Percentiles rank a stretch among this genome's conserved stretches.
These are phyloP conservation scores for Hoplostethus atlanticus DNA, from an alignment of 2,797 vertebrate genomes.

Conservation along the genomic window DNA sequence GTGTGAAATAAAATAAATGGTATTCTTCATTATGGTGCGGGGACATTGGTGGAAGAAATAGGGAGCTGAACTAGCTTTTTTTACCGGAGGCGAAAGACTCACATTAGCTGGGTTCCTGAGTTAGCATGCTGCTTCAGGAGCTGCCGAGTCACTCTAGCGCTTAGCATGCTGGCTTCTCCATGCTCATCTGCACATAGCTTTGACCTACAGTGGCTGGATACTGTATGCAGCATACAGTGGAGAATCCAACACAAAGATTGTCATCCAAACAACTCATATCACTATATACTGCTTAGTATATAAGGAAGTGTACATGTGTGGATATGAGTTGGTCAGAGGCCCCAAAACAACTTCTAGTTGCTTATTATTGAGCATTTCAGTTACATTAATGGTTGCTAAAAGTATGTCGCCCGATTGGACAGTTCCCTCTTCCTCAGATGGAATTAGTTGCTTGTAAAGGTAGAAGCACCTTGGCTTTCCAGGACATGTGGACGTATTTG, in stretches of 20 bases:
- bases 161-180: conserved; percentile 84
- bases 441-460: conserved; percentile 31
- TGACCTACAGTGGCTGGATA: conserved; percentile 73
- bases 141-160: conserved; percentile 71
- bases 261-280: conserved; percentile 77
- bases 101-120: conserved; percentile 55
- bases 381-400: conserved; percentile 22
- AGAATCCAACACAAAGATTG: conserved; percentile 70
- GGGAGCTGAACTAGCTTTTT: conserved; percentile 14
- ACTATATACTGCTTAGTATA: conserved; percentile 72
- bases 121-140: conserved; percentile 78
- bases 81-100: conserved; percentile 51
- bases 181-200: conserved; percentile 80
- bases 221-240: conserved; percentile 82
- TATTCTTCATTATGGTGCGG: background rate
- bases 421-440: conserved; percentile 22
- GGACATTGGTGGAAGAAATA: conserved; percentile 52
- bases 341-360: conserved; percentile 55
- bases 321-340: conserved; percentile 72
- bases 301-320: conserved; percentile 48
- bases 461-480: conserved; percentile 48
- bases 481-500: conserved; percentile 49
- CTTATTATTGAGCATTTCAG: conserved; percentile 71
- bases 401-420: conserved; percentile 9
- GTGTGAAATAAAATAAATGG: background rate